These are phyloP conservation scores for Polyploca ridens DNA, from an alignment of 2,888 invertebrate genomes.

Conservation along the genomic window DNA sequence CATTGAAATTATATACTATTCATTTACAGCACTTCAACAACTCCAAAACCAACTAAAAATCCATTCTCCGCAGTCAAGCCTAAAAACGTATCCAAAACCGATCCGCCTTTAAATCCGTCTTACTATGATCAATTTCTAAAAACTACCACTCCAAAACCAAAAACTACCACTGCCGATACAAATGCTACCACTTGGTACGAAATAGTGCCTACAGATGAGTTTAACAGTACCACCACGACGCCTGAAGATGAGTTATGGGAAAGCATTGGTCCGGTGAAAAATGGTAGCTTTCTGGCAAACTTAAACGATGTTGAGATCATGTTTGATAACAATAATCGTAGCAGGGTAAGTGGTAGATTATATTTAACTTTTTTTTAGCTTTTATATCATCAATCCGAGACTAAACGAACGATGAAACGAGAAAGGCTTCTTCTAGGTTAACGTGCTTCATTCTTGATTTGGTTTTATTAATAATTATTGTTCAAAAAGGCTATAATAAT, in stretches of 20 bases:
- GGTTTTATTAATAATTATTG: too few relatives aligned
- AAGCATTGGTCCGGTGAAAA: slow-evolving; percentile 58
- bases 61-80: slow-evolving; percentile 29
- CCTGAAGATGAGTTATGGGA: slow-evolving; percentile 77
- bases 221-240: slow-evolving; percentile 55
- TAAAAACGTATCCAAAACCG: slow-evolving; percentile 54
- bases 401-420: too few relatives aligned
- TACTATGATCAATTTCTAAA: slow-evolving; percentile 80
- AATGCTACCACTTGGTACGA: slow-evolving; percentile 76
- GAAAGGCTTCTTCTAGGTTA: too few relatives aligned
- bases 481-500: too few relatives aligned
- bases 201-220: slow-evolving; percentile 59
- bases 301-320: slow-evolving; percentile 79
- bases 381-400: too few relatives aligned
- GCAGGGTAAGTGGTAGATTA: slow-evolving; percentile 50
- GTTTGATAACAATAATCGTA: slow-evolving; percentile 59
- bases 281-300: slow-evolving; percentile 60
- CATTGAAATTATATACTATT: slow-evolving; percentile 23
- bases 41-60: slow-evolving; percentile 31
- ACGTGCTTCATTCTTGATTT: too few relatives aligned
- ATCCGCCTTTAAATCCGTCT: slow-evolving; percentile 62
- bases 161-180: slow-evolving; percentile 43
- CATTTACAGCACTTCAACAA: slow-evolving; percentile 48
- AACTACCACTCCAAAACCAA: slow-evolving; percentile 58
- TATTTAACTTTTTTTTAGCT: neutral